phyloP scores from a whole-genome alignment of 1,140 invertebrate genomes.

The Bombus pyrosoma region DNA sequence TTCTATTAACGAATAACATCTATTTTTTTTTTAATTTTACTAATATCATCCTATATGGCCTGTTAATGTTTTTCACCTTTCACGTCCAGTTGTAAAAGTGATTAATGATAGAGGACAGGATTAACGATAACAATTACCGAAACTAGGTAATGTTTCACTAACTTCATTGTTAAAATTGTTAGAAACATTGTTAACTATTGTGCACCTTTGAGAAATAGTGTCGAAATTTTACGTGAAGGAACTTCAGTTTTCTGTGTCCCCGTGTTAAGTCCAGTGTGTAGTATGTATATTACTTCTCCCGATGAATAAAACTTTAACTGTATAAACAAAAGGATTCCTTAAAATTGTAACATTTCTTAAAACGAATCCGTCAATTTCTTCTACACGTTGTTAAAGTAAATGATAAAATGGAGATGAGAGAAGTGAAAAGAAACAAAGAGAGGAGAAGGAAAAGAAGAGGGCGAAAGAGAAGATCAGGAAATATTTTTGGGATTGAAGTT shows the following conservation, averaged over 20 bases:
- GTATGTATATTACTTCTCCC: background rate
- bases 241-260: background rate
- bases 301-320: background rate
- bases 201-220: background rate
- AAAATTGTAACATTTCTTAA: no score
- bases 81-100: background rate
- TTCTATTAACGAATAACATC: background rate
- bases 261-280: background rate
- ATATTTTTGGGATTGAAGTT: background rate
- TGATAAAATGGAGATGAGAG: background rate
- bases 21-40: background rate
- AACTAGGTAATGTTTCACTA: constrained; percentile 7
- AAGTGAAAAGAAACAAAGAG: background rate
- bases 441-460: background rate
- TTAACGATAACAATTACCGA: background rate
- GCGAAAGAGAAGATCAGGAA: background rate
- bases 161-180: background rate
- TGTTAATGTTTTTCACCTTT: background rate
- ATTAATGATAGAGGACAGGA: background rate
- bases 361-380: no score
- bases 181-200: no score
- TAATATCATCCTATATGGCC: background rate
- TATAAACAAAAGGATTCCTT: background rate
- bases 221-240: background rate
- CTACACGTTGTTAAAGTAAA: background rate